Evolutionary conservation across 2,888 invertebrate genomes (phyloP), one percentile per base, ranked within the genome.

Genomic region (Drosophila macrospina): DNA sequence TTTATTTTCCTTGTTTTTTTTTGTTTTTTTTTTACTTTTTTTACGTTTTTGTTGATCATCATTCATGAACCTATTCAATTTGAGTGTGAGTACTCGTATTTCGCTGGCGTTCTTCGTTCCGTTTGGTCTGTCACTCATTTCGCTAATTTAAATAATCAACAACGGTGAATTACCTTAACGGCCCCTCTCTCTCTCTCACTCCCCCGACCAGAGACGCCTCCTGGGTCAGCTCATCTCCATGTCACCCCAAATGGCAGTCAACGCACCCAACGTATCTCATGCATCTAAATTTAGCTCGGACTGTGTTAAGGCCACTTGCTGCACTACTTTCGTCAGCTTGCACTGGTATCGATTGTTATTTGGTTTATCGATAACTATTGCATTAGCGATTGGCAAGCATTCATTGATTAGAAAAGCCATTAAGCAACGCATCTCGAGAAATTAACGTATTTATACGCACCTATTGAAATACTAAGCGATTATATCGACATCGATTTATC

Each of bases 131-230:
- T 85, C 85, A 85, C 87, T 85, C 89, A 89, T 72, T 72, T 82
- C 42, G 66, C 81, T 89, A 87, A 86, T 89, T 89, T 85, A 89
- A 68, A 56, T 78, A 89, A 89, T 86, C 82, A 86, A 88, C 80
- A 48, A 20, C 42, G 47, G 64, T 64, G 77, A 83, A 86, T 87
- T 36, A 56, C 42, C 47, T 7, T 32, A 37, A 48, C 4, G 37
- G n/a, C 5, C 30, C 37, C 16, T 6, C 10, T n/a, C n/a, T n/a
- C n/a, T n/a, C n/a, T n/a, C n/a, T n/a, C n/a, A n/a, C 5, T 11
- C 15, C 10, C 0, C 10, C 2, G 28, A 6, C 32, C 24, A n/a
- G n/a, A n/a, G n/a, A n/a, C n/a, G n/a, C 11, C 16, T 10, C 59
- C 62, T 1, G 20, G 1, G 3, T 2, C 20, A 20, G 20, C 28